A percentile compares a stretch with the other conserved stretches of the same genome.
These are phyloP conservation scores for Leucopsar rothschildi DNA, from an alignment of 2,113 vertebrate genomes.

Conservation along the genomic window DNA sequence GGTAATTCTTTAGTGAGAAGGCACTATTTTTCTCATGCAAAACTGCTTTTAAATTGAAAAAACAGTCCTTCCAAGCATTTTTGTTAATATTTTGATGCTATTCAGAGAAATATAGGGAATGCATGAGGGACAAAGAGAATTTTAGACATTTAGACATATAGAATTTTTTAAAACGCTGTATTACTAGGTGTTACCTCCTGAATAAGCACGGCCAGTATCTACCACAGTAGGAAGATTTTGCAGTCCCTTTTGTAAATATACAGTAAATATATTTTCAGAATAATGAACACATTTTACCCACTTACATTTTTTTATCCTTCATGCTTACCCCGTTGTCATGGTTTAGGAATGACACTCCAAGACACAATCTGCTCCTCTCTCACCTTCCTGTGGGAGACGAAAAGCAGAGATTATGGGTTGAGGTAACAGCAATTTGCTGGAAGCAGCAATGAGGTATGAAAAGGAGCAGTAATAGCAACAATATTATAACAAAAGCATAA, in stretches of 20 bases:
- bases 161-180: not conserved
- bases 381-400: not conserved
- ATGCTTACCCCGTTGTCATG: not conserved
- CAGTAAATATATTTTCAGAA: not conserved
- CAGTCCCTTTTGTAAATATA: not conserved
- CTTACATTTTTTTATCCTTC: not conserved
- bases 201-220: not conserved
- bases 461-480: not conserved
- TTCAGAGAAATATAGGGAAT: not conserved
- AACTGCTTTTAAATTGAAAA: not conserved
- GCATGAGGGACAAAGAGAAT: not conserved
- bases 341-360: not conserved
- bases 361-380: not conserved
- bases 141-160: not conserved
- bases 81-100: not conserved
- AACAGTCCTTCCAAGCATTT: not conserved
- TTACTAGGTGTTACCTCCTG: not conserved
- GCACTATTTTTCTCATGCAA: not conserved
- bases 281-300: not conserved
- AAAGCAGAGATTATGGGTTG: not conserved
- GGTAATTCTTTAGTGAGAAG: not conserved
- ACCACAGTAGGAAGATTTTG: not conserved
- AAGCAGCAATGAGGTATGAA: not conserved
- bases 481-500: not conserved
- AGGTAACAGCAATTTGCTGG: not conserved